phyloP scores from a whole-genome alignment of 2,113 vertebrate genomes.

The mouse (Mus musculus) region GRCm39 chr6:110250001-110250500 shows the following conservation, averaged over 20 bases:
- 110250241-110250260: neutral
- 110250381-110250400: neutral
- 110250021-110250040: neutral
- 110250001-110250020: neutral
- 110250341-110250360: neutral
- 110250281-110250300: neutral
- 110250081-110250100: neutral
- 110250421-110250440: neutral
- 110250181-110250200: neutral
- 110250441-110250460: neutral
- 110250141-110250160: neutral
- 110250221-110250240: neutral
- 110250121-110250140: neutral
- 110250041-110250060: neutral
- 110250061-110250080: slow-evolving; percentile 9
- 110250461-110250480: neutral
- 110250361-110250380: neutral
- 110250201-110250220: neutral
- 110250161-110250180: neutral
- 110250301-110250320: neutral
- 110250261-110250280: neutral
- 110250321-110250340: neutral
- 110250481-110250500: neutral
- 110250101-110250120: neutral
- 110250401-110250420: neutral